phyloP scores from a whole-genome alignment of 2,797 vertebrate species.

The Poeciliopsis infans region DNA sequence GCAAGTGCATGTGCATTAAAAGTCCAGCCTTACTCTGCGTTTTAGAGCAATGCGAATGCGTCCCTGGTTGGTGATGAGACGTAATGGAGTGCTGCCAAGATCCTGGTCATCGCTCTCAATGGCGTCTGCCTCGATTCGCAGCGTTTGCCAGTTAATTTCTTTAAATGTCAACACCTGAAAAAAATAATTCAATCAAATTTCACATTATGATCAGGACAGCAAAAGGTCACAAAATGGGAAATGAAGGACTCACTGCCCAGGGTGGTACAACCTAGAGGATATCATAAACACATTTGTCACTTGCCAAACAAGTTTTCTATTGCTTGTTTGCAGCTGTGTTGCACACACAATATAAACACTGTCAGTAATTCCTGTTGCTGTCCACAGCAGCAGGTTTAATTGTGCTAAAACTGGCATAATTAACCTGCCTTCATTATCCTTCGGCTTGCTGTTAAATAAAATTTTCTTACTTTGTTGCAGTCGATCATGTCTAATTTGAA shows the following conservation, averaged over 20 bases:
- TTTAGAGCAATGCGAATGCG: conserved; percentile 95
- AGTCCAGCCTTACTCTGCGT: conserved; percentile 84
- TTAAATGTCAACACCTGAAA: conserved; percentile 96
- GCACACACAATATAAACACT: neutral
- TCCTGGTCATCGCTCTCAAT: conserved; percentile 93
- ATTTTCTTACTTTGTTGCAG: neutral
- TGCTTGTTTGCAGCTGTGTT: neutral
- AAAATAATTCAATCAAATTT: conserved; percentile 19
- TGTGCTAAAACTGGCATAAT: neutral
- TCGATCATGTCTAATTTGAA: neutral
- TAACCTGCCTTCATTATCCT: neutral
- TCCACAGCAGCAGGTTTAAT: neutral
- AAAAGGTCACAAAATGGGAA: neutral
- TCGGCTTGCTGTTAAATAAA: neutral
- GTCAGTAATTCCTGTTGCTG: neutral
- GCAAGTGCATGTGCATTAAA: neutral
- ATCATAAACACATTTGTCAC: neutral
- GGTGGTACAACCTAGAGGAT: neutral
- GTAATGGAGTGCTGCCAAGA: conserved; percentile 89
- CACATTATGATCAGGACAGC: neutral
- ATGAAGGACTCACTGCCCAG: neutral
- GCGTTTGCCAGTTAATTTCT: conserved; percentile 98
- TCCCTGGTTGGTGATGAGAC: conserved; percentile 98
- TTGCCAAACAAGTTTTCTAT: neutral
- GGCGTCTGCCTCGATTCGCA: conserved; percentile 96